These are phyloP conservation scores for Helicoverpa assulta DNA, from an alignment of 2,888 invertebrate species.

Conservation along the genomic window DNA sequence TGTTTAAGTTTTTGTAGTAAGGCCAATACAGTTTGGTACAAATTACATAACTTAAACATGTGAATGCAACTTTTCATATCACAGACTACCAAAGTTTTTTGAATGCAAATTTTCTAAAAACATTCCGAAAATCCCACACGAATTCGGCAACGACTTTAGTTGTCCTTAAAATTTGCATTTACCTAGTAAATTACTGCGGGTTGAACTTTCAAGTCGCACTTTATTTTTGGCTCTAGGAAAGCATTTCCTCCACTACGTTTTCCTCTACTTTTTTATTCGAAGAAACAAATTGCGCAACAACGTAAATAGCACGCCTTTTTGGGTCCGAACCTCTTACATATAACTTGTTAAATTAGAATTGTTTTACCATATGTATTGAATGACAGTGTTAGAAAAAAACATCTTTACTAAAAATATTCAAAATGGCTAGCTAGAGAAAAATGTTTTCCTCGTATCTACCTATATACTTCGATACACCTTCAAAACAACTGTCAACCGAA, in stretches of 20 bases:
- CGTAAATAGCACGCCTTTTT: not conserved
- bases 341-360: too few species aligned
- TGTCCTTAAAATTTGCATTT: slow-evolving; percentile 1
- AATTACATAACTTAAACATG: not conserved
- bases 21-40: not conserved
- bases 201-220: not conserved
- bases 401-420: too few species aligned
- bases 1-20: too few species aligned
- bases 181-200: slow-evolving; percentile 1
- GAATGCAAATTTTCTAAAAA: slow-evolving; percentile 1
- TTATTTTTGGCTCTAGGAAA: slow-evolving; percentile 1
- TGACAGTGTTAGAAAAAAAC: too few species aligned
- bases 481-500: too few species aligned
- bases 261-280: not conserved
- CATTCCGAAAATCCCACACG: not conserved
- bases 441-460: too few species aligned
- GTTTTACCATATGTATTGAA: too few species aligned
- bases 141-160: not conserved
- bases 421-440: too few species aligned
- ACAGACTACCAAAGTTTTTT: not conserved
- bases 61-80: not conserved
- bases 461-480: too few species aligned
- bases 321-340: not conserved
- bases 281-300: not conserved
- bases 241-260: slow-evolving; percentile 1